Base-by-base conservation (phyloP, 2,888 invertebrate genomes). In the Drosophila sordidapex region DNA sequence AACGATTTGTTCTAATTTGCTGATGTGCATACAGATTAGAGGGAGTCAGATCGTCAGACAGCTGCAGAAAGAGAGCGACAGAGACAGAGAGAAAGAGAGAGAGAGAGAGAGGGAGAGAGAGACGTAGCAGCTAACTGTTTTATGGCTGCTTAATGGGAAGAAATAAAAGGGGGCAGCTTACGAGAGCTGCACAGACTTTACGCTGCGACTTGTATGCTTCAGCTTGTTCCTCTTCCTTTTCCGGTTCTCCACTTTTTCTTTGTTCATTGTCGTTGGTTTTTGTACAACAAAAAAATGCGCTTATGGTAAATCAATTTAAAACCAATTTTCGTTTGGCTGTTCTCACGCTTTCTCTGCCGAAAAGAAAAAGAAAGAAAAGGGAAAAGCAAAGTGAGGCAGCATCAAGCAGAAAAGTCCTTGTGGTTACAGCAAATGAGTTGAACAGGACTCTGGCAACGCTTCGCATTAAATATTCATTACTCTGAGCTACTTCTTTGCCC, bases 241-340 rank as follows among this genome's bases (percentile, higher is more conserved):
- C 46, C 15, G 25, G 25, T 8, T 46, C 15, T 25, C 8, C 7
- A 13, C n/a, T 46, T 65, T 25, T 66, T 48, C 54, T 63, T 62
- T 75, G 56, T 59, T 51, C 59, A 60, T 70, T 59, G 66, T 59
- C 65, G 54, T 57, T 71, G 49, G 58, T 54, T 36, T 35, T 63
- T 58, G 27, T 52, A 58, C 15, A 49, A 69, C 65, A 74, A 69
- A 29, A 56, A 56, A 38, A 56, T 56, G 52, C 69, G 75, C 86
- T 89, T 82, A 87, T 89, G 83, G 78, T 87, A 87, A 87, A 87
- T 87, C 89, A 89, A 87, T 87, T 87, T 87, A 87, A 87, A 87
- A 89, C 86, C 89, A 87, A 87, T 87, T 87, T 89, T 83, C 76
- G 69, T 77, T 73, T 76, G 49, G 72, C 65, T 70, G 60, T 60